Base-by-base conservation (phyloP, 2,113 vertebrate species). In the Myrmophylax atrothorax region DNA sequence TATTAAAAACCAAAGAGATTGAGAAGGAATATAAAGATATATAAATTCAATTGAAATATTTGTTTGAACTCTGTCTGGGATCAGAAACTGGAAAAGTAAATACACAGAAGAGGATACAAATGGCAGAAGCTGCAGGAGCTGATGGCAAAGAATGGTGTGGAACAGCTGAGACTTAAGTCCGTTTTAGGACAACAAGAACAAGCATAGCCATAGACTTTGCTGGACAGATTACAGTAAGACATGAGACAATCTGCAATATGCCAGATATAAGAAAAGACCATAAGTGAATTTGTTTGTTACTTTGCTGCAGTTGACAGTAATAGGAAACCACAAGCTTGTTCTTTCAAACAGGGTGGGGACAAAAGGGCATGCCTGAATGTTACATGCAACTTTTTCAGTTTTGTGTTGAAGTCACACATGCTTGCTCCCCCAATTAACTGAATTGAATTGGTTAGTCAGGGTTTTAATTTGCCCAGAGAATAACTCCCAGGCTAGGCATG, bases 401-500 rank as follows among this genome's bases (percentile, higher is more conserved):
- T n/a, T 33, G 6, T 50, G 14, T 68, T 72, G 25, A 73, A 53
- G 58, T 58, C 15, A 40, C 69, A 35, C 3, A 1, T 13, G 6
- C 1, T 0, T 76, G 24, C 58, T 67, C 14, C 15, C 16, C 25
- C 28, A 53, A 0, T 42, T 87, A 79, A 69, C 18, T 49, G 42
- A 84, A 89, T 16, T 18, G 47, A 74, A 63, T 53, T 1, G 2
- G 9, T 63, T 72, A 22, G 55, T 35, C 70, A 42, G 18, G 25
- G 22, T 33, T 82, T 67, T 84, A 20, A 40, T 87, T 84, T 75
- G 12, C 24, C 25, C 33, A 20, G 1, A 55, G 63, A 80, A 58
- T 46, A 47, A 64, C 0, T 1, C 35, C 63, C 4, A 6, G 26
- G 42, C 7, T 15, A 64, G 19, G n/a, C 14, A 33, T 1, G 0